A percentile compares a stretch with the other conserved stretches of the same genome.
These are phyloP conservation scores for Microplitis demolitor DNA, from an alignment of 1,140 invertebrate genomes.

Conservation along the genomic window DNA sequence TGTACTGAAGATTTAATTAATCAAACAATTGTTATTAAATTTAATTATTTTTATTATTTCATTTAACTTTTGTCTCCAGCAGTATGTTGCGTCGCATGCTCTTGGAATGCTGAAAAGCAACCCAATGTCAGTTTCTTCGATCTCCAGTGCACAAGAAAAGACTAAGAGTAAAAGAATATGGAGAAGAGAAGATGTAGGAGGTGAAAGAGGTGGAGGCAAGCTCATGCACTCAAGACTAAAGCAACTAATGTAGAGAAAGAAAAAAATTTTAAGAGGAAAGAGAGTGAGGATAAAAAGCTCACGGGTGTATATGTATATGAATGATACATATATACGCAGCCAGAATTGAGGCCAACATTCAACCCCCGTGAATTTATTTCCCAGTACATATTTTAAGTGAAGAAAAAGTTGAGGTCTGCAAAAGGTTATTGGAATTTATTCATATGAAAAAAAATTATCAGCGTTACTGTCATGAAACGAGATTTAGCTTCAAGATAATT, in stretches of 20 bases:
- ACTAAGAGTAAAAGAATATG: not conserved
- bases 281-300: not conserved
- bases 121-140: conserved; percentile 13
- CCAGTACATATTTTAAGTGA: not conserved
- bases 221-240: not conserved
- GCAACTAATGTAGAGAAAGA: not conserved
- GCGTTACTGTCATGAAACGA: not conserved
- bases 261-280: not conserved
- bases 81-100: not conserved
- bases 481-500: not conserved
- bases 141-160: not conserved
- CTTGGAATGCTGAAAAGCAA: conserved; percentile 13
- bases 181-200: not conserved
- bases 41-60: not conserved
- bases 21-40: not conserved
- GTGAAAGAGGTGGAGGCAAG: not conserved
- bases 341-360: conserved; percentile 3
- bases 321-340: not conserved
- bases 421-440: not conserved
- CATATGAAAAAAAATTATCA: not conserved
- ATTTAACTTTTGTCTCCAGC: not conserved
- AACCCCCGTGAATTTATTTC: not conserved
- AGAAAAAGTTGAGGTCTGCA: not conserved
- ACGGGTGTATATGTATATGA: not conserved
- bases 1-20: not conserved